Evolutionary conservation across 1,140 invertebrate species (phyloP).

Genomic region (Aphelenchoides avenae): DNA sequence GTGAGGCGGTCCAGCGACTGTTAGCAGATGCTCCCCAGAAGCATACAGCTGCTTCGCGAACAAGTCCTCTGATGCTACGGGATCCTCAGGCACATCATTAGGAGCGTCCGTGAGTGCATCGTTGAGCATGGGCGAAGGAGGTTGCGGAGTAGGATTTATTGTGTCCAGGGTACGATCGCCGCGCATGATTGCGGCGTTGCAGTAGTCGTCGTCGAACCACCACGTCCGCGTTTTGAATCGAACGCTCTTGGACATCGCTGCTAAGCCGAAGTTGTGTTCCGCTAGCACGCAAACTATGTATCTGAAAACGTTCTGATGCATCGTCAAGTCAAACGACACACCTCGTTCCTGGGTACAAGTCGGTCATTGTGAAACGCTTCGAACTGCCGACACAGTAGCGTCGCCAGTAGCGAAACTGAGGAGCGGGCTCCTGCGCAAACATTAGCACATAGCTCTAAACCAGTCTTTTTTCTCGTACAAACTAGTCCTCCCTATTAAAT

Average conservation of each 20-base stretch:
- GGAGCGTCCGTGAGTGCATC: too few species aligned
- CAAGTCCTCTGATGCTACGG: too few species aligned
- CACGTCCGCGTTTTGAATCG: conserved; percentile 49
- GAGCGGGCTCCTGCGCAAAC: conserved; percentile 56
- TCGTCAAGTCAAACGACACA: conserved; percentile 3
- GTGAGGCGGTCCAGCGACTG: too few species aligned
- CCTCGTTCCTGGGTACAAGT: conserved; percentile 50
- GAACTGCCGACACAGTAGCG: conserved; percentile 44
- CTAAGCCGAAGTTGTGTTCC: conserved; percentile 56
- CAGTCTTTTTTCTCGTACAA: too few species aligned
- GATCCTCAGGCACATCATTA: too few species aligned
- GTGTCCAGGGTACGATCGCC: too few species aligned
- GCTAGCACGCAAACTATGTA: conserved; percentile 55
- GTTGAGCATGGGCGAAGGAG: too few species aligned
- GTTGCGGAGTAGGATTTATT: too few species aligned
- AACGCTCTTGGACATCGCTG: conserved; percentile 53
- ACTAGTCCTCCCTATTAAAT: too few species aligned
- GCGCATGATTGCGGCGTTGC: too few species aligned
- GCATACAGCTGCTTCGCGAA: too few species aligned
- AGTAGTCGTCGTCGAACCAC: conserved; percentile 54
- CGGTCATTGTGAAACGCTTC: conserved; percentile 52
- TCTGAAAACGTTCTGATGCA: conserved; percentile 4
- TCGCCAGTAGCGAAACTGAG: conserved; percentile 54
- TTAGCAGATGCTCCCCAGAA: too few species aligned
- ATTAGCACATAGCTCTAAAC: conserved; percentile 56